Evolutionary conservation across 2,113 vertebrate species (phyloP).

Genomic region (Catharus fuscescens): DNA sequence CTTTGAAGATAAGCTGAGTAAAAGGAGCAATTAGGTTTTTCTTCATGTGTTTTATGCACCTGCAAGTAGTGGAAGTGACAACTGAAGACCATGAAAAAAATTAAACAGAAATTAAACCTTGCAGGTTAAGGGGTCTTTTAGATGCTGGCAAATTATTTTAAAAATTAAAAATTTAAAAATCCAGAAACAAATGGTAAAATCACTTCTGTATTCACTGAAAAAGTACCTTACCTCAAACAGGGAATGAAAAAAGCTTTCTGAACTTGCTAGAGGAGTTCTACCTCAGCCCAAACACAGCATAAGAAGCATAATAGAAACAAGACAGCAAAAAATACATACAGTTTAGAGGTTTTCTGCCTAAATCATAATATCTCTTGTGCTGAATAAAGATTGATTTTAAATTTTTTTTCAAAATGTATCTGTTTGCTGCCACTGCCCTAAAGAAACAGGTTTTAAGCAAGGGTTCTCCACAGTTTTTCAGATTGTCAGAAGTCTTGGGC

Average conservation of each 20-base stretch:
- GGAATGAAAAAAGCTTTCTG: background rate
- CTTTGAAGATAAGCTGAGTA: conserved; percentile 21
- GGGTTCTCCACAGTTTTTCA: background rate
- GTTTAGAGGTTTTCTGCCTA: background rate
- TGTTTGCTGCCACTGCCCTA: background rate
- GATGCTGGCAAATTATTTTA: background rate
- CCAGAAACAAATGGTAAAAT: background rate
- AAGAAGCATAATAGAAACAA: background rate
- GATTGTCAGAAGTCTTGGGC: background rate
- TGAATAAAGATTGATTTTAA: background rate
- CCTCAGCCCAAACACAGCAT: background rate
- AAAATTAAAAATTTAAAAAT: too few relatives aligned
- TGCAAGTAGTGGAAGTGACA: background rate
- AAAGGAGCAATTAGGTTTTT: conserved; percentile 28
- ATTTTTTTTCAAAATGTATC: background rate
- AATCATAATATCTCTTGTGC: background rate
- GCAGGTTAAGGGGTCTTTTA: background rate
- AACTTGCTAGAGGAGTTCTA: background rate
- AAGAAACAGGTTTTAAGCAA: background rate
- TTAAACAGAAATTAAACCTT: background rate
- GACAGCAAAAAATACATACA: background rate
- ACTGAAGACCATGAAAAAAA: background rate
- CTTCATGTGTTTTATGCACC: background rate
- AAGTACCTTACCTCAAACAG: background rate
- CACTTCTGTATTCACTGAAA: background rate